Evolutionary conservation across 2,888 invertebrate species (phyloP).

Genomic region (Nymphalis c-album): DNA sequence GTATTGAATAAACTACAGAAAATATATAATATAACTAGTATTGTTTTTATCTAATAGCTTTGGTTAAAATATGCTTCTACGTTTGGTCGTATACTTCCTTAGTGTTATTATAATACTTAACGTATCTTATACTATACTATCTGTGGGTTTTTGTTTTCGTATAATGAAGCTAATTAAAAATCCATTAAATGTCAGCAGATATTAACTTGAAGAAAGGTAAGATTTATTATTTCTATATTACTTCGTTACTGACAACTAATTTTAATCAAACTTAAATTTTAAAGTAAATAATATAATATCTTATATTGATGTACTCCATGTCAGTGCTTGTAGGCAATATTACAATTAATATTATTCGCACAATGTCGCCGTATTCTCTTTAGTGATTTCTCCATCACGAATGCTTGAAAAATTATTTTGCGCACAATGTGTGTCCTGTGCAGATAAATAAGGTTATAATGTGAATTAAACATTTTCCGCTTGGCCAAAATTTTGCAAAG

Average conservation of each 20-base stretch:
- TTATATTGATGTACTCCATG: too few relatives aligned
- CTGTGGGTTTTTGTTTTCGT: constrained; percentile 31
- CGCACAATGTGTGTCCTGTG: too few relatives aligned
- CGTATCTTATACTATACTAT: constrained; percentile 26
- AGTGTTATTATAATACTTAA: constrained; percentile 30
- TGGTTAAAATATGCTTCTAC: constrained; percentile 27
- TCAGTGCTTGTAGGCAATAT: too few relatives aligned
- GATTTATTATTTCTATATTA: constrained; percentile 34
- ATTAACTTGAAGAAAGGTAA: constrained; percentile 35
- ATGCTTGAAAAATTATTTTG: too few relatives aligned
- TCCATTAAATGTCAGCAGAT: constrained; percentile 36
- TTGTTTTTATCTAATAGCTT: not conserved
- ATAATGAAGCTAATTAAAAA: constrained; percentile 29
- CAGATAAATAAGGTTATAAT: too few relatives aligned
- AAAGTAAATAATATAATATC: too few relatives aligned
- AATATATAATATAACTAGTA: not conserved
- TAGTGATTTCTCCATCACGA: too few relatives aligned
- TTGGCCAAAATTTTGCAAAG: not conserved
- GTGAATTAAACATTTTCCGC: too few relatives aligned
- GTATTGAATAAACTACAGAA: not conserved
- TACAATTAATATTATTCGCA: too few relatives aligned
- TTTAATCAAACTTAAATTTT: too few relatives aligned
- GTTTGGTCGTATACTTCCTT: constrained; percentile 20
- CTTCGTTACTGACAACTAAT: not conserved
- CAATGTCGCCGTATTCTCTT: too few relatives aligned